Evolutionary conservation across 2,888 invertebrate species (phyloP), one percentile per base, ranked within the genome.

Genomic region (Drosophila peninsularis): DNA sequence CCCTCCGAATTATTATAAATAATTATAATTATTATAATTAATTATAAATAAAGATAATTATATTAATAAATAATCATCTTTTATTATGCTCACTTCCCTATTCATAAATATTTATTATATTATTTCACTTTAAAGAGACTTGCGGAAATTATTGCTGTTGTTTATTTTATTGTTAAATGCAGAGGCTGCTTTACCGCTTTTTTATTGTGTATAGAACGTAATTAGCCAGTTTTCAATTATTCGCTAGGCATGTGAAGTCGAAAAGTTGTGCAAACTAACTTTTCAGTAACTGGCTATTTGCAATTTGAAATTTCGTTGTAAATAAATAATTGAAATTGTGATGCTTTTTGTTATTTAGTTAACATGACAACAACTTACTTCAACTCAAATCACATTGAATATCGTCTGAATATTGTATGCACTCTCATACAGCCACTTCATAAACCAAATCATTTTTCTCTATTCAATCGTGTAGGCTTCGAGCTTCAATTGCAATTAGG

Each of bases 191-290:
- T 36, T 5, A n/a, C 21, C 0, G 5, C 21, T 6, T 5, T 19
- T 42, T 21, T 10, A 21, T 5, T 69, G 37, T 58, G 60, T 62
- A 68, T 78, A 65, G 53, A 78, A 68, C 66, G 80, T 73, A 82
- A 75, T 68, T 78, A 82, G 71, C 76, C 80, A 82, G 76, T 85
- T 82, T 64, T 71, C 70, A 72, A 85, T 70, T 82, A 80, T 71
- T 82, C 85, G 71, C 71, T 73, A 71, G 84, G 68, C 70, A 70
- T 80, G 68, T 80, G 49, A 64, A 56, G 58, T 52, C 56, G 11
- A 76, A 65, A 72, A 73, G 73, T 76, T 76, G 71, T 37, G 50
- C 44, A 71, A 58, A 75, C 67, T 63, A 75, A 75, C 60, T 71
- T 75, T 56, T 53, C 57, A 47, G 21, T 64, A 52, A 55, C 41